These are phyloP conservation scores for Ramazzottius varieornatus DNA, from an alignment of 2,888 invertebrate species.

Conservation along the genomic window DNA sequence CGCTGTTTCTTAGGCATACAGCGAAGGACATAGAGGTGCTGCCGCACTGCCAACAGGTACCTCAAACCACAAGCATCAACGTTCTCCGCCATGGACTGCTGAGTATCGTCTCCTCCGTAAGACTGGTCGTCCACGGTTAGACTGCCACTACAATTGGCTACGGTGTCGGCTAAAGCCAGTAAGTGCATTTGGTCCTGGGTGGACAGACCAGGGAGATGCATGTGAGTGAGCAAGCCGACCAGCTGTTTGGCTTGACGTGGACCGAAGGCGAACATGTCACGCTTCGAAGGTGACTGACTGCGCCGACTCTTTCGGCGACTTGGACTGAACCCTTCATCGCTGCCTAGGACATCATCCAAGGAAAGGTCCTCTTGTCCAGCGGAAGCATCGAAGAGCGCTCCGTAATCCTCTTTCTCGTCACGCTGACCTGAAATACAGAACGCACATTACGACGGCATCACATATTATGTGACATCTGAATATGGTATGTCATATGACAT, in stretches of 20 bases:
- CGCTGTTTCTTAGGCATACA: conserved; percentile 74
- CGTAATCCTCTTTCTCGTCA: not conserved
- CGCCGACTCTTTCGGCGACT: not conserved
- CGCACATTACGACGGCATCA: too few species aligned
- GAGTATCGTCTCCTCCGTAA: conserved; percentile 9
- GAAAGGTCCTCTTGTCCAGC: not conserved
- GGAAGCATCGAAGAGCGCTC: not conserved
- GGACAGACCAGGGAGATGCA: conserved; percentile 70
- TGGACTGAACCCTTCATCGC: conserved; percentile 25
- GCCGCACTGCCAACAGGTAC: conserved; percentile 85
- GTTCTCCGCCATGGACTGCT: conserved; percentile 13
- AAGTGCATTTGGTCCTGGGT: conserved; percentile 98
- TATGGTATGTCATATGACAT: too few species aligned
- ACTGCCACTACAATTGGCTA: conserved; percentile 49
- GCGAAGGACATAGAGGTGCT: conserved; percentile 72
- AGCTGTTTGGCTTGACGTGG: conserved; percentile 36
- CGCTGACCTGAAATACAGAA: not conserved
- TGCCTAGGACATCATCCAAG: conserved; percentile 21
- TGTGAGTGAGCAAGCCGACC: conserved; percentile 70
- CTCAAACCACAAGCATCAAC: conserved; percentile 89
- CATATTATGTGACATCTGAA: too few species aligned
- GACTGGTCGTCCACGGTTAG: not conserved
- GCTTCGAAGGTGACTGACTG: too few species aligned
- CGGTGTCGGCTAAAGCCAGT: conserved; percentile 88
- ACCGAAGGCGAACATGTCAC: conserved; percentile 7